A percentile compares a stretch with the other conserved stretches of the same genome.
Conservation (phyloP, 1,140 invertebrate species). For the Formica exsecta region DNA sequence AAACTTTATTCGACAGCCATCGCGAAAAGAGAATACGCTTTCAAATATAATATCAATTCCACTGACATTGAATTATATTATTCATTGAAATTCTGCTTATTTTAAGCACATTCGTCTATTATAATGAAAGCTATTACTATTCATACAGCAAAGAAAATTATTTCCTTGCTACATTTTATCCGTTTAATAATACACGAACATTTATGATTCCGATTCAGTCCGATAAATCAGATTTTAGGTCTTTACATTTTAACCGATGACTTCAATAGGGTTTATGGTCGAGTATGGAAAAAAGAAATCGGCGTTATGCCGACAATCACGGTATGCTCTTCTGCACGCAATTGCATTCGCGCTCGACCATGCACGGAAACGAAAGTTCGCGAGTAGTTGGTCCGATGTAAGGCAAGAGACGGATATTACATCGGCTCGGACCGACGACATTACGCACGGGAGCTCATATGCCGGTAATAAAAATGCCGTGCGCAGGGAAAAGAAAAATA, state of each 20-base stretch:
- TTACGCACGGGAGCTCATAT: slow-evolving; percentile 65
- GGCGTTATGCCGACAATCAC: slow-evolving; percentile 17
- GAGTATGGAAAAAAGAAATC: slow-evolving; percentile 38
- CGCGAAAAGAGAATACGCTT: slow-evolving; percentile 12
- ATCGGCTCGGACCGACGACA: slow-evolving; percentile 45
- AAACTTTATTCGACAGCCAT: slow-evolving; percentile 24
- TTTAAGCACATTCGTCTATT: background rate
- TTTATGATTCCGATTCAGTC: background rate
- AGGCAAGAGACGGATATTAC: slow-evolving; percentile 71
- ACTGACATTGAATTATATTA: slow-evolving; percentile 20
- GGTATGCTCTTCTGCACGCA: slow-evolving; percentile 39
- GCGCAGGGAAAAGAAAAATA: slow-evolving; percentile 76
- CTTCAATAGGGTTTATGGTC: slow-evolving; percentile 4
- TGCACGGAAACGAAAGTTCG: slow-evolving; percentile 63
- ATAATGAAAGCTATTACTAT: too few relatives aligned
- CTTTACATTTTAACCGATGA: slow-evolving; percentile 31
- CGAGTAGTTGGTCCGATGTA: slow-evolving; percentile 38
- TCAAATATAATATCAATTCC: slow-evolving; percentile 27
- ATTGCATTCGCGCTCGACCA: slow-evolving; percentile 64
- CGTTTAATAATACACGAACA: background rate
- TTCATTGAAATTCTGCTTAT: background rate
- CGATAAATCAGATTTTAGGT: slow-evolving; percentile 20
- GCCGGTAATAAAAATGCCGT: slow-evolving; percentile 73
- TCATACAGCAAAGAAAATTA: background rate
- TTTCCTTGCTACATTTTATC: background rate